A percentile compares a stretch with the other conserved stretches of the same genome.
Evolutionary conservation across 2,888 invertebrate species (phyloP).

Genomic region (Drosophila engyochracea): DNA sequence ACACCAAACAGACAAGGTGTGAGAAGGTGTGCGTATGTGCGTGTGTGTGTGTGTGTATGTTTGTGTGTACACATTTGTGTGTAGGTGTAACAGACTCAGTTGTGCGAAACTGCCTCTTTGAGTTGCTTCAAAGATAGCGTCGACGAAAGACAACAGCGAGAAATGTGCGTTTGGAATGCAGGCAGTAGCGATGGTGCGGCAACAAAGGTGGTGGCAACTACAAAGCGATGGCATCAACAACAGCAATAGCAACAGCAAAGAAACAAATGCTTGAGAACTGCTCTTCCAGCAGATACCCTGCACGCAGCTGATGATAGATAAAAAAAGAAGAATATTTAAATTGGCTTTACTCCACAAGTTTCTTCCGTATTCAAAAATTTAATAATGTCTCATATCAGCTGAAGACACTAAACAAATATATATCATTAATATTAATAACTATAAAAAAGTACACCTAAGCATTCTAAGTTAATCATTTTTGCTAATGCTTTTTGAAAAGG

Average conservation of each 20-base stretch:
- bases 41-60: neutral
- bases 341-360: neutral
- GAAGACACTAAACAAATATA: neutral
- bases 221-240: neutral
- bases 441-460: neutral
- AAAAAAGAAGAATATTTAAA: neutral
- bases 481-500: neutral
- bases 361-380: neutral
- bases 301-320: neutral
- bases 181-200: slow-evolving; percentile 1
- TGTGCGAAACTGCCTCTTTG: slow-evolving; percentile 25
- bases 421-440: neutral
- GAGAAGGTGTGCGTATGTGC: neutral
- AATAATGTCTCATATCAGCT: no score
- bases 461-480: neutral
- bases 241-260: neutral
- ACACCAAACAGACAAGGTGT: slow-evolving; percentile 19
- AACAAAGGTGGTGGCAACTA: neutral
- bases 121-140: slow-evolving; percentile 28
- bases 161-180: slow-evolving; percentile 48
- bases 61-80: slow-evolving; percentile 2
- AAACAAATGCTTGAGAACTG: neutral
- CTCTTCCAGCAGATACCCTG: neutral
- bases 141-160: slow-evolving; percentile 31
- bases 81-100: slow-evolving; percentile 12